Evolutionary conservation across 2,888 invertebrate genomes (phyloP).

Genomic region (Platycheirus albimanus): DNA sequence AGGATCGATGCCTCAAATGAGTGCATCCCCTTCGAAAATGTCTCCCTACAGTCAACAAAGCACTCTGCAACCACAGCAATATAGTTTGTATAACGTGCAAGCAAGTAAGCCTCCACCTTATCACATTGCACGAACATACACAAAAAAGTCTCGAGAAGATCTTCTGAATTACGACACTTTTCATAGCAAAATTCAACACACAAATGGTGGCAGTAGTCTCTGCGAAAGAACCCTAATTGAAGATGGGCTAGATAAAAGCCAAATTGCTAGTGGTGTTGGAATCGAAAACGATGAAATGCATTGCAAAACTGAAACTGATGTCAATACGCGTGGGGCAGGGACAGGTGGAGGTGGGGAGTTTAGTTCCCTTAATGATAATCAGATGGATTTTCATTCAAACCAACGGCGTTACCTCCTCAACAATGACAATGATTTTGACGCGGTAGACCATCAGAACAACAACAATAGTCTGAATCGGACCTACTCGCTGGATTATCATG

Average conservation of each 20-base stretch:
- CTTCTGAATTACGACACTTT: constrained; percentile 80
- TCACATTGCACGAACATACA: constrained; percentile 92
- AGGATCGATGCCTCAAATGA: constrained; percentile 25
- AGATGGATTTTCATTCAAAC: constrained; percentile 6
- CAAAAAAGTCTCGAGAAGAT: constrained; percentile 86
- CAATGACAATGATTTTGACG: constrained; percentile 55
- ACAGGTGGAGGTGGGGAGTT: no score
- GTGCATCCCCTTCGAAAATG: constrained; percentile 37
- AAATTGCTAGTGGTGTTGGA: no score
- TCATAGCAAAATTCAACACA: constrained; percentile 77
- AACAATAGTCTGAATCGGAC: constrained; percentile 33
- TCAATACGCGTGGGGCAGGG: no score
- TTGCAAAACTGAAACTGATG: not conserved
- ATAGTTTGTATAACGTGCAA: constrained; percentile 38
- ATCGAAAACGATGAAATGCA: not conserved
- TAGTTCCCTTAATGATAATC: constrained; percentile 26
- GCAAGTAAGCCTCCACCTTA: constrained; percentile 88
- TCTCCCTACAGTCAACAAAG: constrained; percentile 45
- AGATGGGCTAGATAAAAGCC: no score
- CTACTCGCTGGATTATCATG: constrained; percentile 22
- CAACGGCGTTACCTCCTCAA: not conserved
- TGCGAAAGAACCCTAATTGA: not conserved
- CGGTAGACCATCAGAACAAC: constrained; percentile 51
- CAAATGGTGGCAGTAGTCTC: constrained; percentile 10
- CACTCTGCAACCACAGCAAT: constrained; percentile 23